Base-by-base conservation (phyloP, 2,888 invertebrate genomes). In the Xestia c-nigrum region DNA sequence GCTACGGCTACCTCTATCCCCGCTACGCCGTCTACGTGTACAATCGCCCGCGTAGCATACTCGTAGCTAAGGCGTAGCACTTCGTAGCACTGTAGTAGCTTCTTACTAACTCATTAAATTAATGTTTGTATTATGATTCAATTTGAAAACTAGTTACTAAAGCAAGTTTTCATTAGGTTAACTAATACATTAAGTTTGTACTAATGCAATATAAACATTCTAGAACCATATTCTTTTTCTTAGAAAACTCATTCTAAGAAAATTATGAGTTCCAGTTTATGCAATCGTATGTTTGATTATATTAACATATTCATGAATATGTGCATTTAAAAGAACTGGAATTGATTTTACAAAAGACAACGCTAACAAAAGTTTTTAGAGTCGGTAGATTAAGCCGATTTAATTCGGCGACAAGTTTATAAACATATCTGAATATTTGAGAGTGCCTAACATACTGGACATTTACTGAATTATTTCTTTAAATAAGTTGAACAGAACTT, bases 401-500 rank as follows among this genome's bases (percentile, higher is more conserved):
- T 16, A 19, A 2, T 24, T 46, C 19, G 47, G 4, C 40, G 19
- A 10, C 12, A 52, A 38, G 46, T 50, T 40, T 46, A n/a, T 77
- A 40, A 64, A 47, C 31, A 43, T 55, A 65, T 19, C 12, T 21
- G n/a, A 65, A 69, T 59, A 40, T 72, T 50, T 47, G 12, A 47
- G 24, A 70, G n/a, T 24, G 50, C 16, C 50, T 38, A 9, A 72
- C 47, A 67, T 52, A 52, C 68, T 57, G 59, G 64, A 61, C 64
- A 63, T 78, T 66, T 46, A 72, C 59, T 67, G 57, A 79, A 76
- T 73, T 59, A 68, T 80, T 77, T 77, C 75, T 80, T 81, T 64
- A 89, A 87, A 87, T 84, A 86, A 89, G 80, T 84, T 78, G 80
- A 86, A 83, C 84, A 79, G 81, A 77, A 84, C 85, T 83, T 84